Evolutionary conservation across 1,140 invertebrate genomes (phyloP), one percentile per base, ranked within the genome.

Genomic region (Triops cancriformis): DNA sequence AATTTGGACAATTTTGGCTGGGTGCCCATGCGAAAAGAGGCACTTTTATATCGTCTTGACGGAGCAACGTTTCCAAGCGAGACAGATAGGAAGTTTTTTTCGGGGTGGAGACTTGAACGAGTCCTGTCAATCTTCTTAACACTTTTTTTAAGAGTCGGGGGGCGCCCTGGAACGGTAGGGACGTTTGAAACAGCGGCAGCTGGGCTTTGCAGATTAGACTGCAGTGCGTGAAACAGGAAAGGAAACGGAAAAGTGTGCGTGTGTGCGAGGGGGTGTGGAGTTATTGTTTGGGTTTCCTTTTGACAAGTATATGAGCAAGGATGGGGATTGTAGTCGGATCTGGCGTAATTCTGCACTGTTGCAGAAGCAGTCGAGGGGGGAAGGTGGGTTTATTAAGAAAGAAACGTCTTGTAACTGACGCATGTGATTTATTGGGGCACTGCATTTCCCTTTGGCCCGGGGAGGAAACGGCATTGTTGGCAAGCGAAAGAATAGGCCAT

Each of bases 1-100:
- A 64, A 11, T 23, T 64, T 64, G 51, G 0, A 14, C 51, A 10
- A n/a, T 64, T 64, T 64, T 64, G 51, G 51, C 51, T 9, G 10
- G 5, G 18, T 64, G 51, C 51, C 51, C 51, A 64, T 64, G 51
- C 51, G 51, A 64, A 64, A 64, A 64, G 51, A 14, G 51, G 18
- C n/a, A n/a, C n/a, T n/a, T 45, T 64, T 64, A 12, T 64, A 64
- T 64, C 51, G 23, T n/a, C n/a, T 64, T 64, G 51, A 64, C 51
- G 51, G 51, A 23, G 51, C 51, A 64, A 64, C 51, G 18, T 64
- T 64, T 64, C 14, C 51, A 10, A 23, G 51, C 14, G 51, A 64
- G 51, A 64, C 51, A 23, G 51, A 64, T 64, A 64, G 18, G 0
- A 18, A 23, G 51, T 10, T 64, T 64, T 64, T 64, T 9, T 64